These are phyloP conservation scores for Masticophis lateralis DNA, from an alignment of 2,797 vertebrate species.

Conservation along the genomic window DNA sequence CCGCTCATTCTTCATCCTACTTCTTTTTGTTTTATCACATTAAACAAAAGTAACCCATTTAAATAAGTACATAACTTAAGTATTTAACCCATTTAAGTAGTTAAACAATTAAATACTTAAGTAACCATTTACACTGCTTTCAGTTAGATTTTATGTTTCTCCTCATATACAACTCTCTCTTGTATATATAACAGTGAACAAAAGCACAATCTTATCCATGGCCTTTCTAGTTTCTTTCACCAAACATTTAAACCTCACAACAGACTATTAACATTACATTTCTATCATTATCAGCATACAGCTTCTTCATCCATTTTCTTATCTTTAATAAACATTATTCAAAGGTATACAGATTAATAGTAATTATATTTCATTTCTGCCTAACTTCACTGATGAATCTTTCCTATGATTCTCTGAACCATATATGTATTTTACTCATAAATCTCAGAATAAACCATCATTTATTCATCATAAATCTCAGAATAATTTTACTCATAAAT, in stretches of 20 bases:
- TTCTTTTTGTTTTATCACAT: not conserved
- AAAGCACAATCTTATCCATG: not conserved
- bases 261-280: not conserved
- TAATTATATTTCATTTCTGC: not conserved
- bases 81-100: not conserved
- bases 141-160: not conserved
- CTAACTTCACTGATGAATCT: not conserved
- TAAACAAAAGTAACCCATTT: not conserved
- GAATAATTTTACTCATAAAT: too few relatives aligned
- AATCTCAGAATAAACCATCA: not conserved
- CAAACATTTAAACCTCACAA: not conserved
- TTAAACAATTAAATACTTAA: not conserved
- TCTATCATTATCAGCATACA: not conserved
- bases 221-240: not conserved
- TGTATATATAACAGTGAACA: not conserved
- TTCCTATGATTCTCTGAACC: not conserved
- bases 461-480: not conserved
- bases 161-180: not conserved
- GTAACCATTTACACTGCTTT: not conserved
- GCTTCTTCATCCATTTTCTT: not conserved
- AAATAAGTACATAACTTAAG: not conserved
- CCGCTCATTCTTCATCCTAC: not conserved
- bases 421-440: not conserved
- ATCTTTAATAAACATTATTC: not conserved
- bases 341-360: not conserved